These are phyloP conservation scores for Alectura lathami DNA, from an alignment of 2,113 vertebrate species.

Conservation along the genomic window DNA sequence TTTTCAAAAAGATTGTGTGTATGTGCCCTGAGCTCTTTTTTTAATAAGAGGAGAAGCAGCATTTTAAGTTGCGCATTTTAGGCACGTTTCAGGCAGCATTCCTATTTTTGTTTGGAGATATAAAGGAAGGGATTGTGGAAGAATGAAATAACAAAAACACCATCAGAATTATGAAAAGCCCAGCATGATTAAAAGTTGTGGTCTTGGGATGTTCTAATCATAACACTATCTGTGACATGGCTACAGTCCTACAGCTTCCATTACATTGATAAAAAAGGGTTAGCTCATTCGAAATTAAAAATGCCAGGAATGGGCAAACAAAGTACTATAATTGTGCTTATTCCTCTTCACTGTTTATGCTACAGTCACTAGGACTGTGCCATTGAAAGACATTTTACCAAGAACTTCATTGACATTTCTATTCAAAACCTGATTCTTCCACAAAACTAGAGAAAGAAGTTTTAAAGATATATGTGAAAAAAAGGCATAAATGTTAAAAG, in stretches of 20 bases:
- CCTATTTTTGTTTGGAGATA: background rate
- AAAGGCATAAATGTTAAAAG: background rate
- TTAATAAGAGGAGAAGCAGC: constrained; percentile 20
- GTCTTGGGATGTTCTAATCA: background rate
- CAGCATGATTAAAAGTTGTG: background rate
- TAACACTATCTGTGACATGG: background rate
- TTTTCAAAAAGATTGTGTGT: constrained; percentile 49
- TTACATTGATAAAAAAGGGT: background rate
- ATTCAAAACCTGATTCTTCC: background rate
- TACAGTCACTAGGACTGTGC: background rate
- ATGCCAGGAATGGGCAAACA: background rate
- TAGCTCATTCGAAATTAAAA: background rate
- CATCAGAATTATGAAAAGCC: background rate
- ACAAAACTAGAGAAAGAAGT: background rate
- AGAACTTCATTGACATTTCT: background rate
- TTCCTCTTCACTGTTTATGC: background rate
- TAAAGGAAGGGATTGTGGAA: background rate
- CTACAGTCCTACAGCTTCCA: background rate
- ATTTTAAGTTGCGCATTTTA: constrained; percentile 29
- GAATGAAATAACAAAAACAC: background rate
- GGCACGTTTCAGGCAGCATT: background rate
- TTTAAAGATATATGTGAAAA: background rate
- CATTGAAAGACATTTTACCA: background rate
- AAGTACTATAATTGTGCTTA: background rate
- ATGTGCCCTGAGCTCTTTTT: background rate